Evolutionary conservation across 2,888 invertebrate genomes (phyloP), one percentile per base, ranked within the genome.

Genomic region (Linyphia triangularis): DNA sequence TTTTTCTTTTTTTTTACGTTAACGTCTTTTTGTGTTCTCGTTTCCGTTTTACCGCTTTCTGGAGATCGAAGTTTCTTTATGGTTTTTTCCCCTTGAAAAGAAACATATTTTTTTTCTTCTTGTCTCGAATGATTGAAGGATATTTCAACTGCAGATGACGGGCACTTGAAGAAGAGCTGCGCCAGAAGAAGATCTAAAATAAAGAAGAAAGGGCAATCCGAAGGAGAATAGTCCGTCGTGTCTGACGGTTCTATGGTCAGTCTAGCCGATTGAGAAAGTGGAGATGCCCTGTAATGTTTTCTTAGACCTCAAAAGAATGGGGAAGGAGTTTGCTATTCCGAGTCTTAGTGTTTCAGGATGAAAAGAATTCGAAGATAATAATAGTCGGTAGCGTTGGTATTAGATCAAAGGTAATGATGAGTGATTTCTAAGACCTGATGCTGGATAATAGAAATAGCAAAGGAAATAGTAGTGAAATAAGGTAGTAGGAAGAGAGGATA

Each of bases 71-170:
- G 43, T 37, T 43, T 26, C 24, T 24, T 43, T 77, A 57, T 61
- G 22, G 5, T 24, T 22, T 59, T 40, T 70, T 51, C 65, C 65
- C 77, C 26, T 16, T 9, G 61, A 72, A 19, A 22, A 57, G 69
- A 67, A 81, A 33, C 69, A 81, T 67, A 65, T 61, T 72, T 65
- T 43, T 78, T 78, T 79, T 67, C 19, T 28, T 26, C 72, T 59
- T 61, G 70, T 72, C 72, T 28, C n/a, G 61, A 40, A 82, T 70
- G 72, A 82, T 82, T 82, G 72, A 82, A 72, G 69, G 59, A 37
- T 70, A 72, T 72, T 82, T 82, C 82, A 63, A 26, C 61, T 70
- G 10, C 70, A 72, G 72, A 72, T 72, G 82, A 72, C 63, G 72
- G 70, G 37, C 59, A 82, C 70, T 82, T 43, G 26, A 33, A 33